Evolutionary conservation across 2,113 vertebrate species (phyloP).

Genomic region (Dasypus novemcinctus): DNA sequence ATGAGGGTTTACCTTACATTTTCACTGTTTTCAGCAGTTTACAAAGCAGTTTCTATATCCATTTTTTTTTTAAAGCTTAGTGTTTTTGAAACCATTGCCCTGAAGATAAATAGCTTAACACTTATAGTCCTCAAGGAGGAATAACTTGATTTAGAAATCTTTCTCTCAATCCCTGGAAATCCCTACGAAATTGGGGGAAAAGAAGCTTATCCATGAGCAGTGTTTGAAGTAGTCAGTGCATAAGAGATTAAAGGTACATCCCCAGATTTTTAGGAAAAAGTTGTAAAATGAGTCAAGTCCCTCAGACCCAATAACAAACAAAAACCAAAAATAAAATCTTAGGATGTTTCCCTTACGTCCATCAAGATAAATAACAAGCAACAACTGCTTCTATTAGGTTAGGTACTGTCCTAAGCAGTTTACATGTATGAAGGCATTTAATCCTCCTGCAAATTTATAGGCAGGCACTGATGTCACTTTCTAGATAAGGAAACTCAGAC

Average conservation of each 20-base stretch:
- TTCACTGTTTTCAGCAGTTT: neutral
- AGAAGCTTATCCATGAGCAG: neutral
- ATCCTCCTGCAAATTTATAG: neutral
- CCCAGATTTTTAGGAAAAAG: neutral
- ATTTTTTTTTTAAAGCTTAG: neutral
- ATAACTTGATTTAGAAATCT: constrained; percentile 18
- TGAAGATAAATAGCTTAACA: constrained; percentile 2
- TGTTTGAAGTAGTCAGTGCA: neutral
- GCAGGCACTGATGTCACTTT: neutral
- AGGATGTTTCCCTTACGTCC: neutral
- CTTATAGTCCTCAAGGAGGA: neutral
- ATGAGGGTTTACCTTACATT: neutral
- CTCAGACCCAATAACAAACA: neutral
- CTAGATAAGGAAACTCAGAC: neutral
- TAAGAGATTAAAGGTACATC: neutral
- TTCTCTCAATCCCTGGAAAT: neutral
- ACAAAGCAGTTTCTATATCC: neutral
- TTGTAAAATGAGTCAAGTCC: neutral
- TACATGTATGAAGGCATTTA: neutral
- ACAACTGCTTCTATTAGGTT: neutral
- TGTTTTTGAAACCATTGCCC: neutral
- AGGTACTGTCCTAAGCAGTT: neutral
- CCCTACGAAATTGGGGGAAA: neutral
- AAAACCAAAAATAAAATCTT: neutral
- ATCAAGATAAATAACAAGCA: neutral